Evolutionary conservation across 2,113 vertebrate genomes (phyloP).

Genomic region (Aix galericulata): DNA sequence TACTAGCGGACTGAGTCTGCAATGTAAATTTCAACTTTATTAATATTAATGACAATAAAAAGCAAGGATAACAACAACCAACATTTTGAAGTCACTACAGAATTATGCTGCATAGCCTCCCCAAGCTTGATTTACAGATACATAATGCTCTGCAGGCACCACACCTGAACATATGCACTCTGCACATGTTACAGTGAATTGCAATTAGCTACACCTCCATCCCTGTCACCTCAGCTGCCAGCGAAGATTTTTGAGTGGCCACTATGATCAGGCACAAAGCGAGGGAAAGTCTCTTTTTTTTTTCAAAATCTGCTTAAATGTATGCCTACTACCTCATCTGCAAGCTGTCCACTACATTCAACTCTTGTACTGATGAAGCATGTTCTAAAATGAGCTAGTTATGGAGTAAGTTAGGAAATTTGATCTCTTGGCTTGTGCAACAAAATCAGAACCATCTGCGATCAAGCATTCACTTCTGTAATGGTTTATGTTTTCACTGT

Average conservation of each 20-base stretch:
- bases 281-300: background rate
- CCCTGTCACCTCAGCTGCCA: constrained; percentile 15
- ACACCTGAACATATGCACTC: background rate
- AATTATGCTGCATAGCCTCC: constrained; percentile 16
- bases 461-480: background rate
- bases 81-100: constrained; percentile 52
- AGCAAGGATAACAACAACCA: constrained; percentile 57
- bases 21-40: constrained; percentile 82
- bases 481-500: constrained; percentile 3
- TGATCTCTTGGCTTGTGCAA: constrained; percentile 1
- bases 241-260: background rate
- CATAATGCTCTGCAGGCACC: background rate
- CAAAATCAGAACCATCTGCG: constrained; percentile 16
- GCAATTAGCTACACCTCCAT: background rate
- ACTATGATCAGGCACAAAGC: background rate
- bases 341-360: background rate
- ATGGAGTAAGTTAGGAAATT: background rate
- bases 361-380: background rate
- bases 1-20: constrained; percentile 97
- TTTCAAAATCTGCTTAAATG: background rate
- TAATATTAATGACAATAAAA: constrained; percentile 77
- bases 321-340: background rate
- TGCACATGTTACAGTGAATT: background rate
- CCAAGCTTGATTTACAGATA: constrained; percentile 12
- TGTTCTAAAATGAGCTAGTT: constrained; percentile 3